These are phyloP conservation scores for Idaea aversata DNA, from an alignment of 2,888 invertebrate species.

Conservation along the genomic window DNA sequence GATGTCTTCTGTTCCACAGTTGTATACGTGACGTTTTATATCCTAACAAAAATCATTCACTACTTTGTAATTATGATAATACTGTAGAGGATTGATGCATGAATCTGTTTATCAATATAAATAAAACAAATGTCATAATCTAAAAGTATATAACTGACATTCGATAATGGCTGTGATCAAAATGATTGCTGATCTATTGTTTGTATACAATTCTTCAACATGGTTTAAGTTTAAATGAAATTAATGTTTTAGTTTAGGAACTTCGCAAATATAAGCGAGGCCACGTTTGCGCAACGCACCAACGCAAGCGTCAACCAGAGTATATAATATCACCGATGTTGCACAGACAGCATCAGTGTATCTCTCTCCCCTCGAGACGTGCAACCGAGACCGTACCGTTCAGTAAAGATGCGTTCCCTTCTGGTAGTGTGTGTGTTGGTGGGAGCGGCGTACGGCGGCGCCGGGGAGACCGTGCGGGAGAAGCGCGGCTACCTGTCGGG, in stretches of 20 bases:
- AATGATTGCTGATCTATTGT: background rate
- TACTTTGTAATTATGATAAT: too few species aligned
- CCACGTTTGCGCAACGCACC: background rate
- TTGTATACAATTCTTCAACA: background rate
- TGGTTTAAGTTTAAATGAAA: background rate
- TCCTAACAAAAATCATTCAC: too few species aligned
- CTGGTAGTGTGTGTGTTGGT: slow-evolving; percentile 24
- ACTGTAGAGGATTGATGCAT: too few species aligned
- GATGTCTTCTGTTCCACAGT: too few species aligned
- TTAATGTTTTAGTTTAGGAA: background rate
- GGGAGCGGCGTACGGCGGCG: slow-evolving; percentile 27
- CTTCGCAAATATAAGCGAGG: background rate
- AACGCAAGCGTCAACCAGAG: background rate
- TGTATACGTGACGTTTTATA: too few species aligned
- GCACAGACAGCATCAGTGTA: slow-evolving; percentile 5
- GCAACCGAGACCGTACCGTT: slow-evolving; percentile 29
- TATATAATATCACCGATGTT: background rate
- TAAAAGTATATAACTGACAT: background rate
- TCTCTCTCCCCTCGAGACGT: slow-evolving; percentile 19
- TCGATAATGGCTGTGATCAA: background rate
- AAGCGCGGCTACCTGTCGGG: slow-evolving; percentile 34
- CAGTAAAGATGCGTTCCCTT: slow-evolving; percentile 28
- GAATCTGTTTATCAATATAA: too few species aligned
- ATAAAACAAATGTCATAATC: background rate
- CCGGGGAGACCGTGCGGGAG: slow-evolving; percentile 21